Percentiles rank a stretch among this genome's conserved stretches.
These are phyloP conservation scores for Toxostoma redivivum DNA, from an alignment of 2,113 vertebrate species.

Conservation along the genomic window DNA sequence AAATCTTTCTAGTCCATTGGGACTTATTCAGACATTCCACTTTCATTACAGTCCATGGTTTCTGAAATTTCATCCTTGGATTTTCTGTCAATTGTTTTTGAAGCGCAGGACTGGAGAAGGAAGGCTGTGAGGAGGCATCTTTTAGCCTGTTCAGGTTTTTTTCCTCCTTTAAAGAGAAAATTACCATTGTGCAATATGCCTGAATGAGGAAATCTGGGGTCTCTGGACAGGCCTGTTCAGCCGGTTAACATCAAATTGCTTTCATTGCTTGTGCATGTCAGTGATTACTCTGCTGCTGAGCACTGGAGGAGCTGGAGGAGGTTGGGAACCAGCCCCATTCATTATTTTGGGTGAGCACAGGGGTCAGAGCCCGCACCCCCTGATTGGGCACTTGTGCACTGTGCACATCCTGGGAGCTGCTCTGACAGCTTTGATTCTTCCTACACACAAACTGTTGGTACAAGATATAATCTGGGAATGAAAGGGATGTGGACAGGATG, in stretches of 20 bases:
- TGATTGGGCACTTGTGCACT: slow-evolving; percentile 58
- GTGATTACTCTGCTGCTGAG: not conserved
- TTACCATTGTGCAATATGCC: not conserved
- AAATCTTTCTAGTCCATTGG: not conserved
- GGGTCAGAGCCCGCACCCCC: slow-evolving; percentile 12
- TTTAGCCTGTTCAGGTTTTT: not conserved
- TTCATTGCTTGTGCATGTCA: slow-evolving; percentile 8
- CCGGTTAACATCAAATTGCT: slow-evolving; percentile 30
- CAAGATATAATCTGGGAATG: slow-evolving; percentile 45
- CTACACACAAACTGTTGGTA: slow-evolving; percentile 66
- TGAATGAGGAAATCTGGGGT: not conserved
- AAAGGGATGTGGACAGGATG: slow-evolving; percentile 13
- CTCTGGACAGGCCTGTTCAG: not conserved
- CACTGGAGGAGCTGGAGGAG: slow-evolving; percentile 25
- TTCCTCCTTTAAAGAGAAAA: not conserved
- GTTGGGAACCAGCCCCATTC: slow-evolving; percentile 47
- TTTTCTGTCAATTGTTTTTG: not conserved
- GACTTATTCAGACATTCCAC: not conserved
- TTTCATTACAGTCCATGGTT: not conserved
- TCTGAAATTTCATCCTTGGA: not conserved
- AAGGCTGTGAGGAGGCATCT: not conserved
- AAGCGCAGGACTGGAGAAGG: not conserved
- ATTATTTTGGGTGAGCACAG: slow-evolving; percentile 34
- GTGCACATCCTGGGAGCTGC: slow-evolving; percentile 37
- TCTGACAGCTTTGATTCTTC: slow-evolving; percentile 65